phyloP scores from a whole-genome alignment of 1,140 invertebrate species.

The Caerostris extrusa region DNA sequence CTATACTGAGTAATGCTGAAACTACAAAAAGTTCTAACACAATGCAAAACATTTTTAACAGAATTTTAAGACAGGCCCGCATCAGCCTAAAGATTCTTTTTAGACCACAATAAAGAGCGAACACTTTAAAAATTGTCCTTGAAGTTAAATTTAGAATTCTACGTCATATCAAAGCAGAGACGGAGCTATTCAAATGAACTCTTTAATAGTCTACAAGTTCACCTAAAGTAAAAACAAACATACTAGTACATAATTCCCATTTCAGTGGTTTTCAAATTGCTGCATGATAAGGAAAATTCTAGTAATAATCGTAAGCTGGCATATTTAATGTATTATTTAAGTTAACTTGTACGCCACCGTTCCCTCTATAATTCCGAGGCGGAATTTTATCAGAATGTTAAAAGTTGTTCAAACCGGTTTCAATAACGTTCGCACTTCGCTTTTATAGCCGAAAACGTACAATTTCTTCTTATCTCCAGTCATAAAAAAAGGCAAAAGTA shows the following conservation, averaged over 20 bases:
- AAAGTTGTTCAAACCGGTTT: slow-evolving; percentile 22
- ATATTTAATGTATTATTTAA: background rate
- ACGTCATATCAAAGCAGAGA: too few relatives aligned
- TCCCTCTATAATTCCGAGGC: background rate
- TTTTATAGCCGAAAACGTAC: background rate
- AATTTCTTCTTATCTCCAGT: background rate
- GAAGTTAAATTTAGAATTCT: background rate
- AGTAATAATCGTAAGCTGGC: background rate
- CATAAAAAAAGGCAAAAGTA: slow-evolving; percentile 5
- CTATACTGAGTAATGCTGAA: too few relatives aligned
- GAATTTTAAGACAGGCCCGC: too few relatives aligned
- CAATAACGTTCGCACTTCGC: background rate
- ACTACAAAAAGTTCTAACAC: too few relatives aligned
- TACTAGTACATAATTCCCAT: background rate
- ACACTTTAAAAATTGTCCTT: background rate
- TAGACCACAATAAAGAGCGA: background rate
- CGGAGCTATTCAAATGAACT: too few relatives aligned
- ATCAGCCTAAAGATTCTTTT: background rate
- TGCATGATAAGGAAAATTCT: too few relatives aligned
- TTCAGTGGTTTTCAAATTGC: background rate
- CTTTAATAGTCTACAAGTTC: background rate
- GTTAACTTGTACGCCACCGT: background rate
- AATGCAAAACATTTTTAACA: too few relatives aligned
- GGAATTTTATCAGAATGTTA: slow-evolving; percentile 14
- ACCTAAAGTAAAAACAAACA: background rate